phyloP scores from a whole-genome alignment of 37 sponge, comb jelly and placozoan species.

The Tethya wilhelma region DNA sequence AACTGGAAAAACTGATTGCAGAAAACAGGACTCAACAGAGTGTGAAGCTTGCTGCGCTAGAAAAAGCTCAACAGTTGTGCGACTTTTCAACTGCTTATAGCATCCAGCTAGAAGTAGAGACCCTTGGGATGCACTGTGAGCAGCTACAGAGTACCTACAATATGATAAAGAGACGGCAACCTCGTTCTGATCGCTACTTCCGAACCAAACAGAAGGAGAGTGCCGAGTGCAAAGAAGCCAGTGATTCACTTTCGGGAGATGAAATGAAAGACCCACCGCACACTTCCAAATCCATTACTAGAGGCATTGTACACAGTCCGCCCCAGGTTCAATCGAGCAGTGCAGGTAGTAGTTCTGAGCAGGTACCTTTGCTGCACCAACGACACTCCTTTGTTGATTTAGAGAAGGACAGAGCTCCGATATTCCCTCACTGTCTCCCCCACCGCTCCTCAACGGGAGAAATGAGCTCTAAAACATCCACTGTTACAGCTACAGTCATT shows the following conservation, averaged over 20 bases:
- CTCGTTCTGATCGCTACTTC: conserved; percentile 72
- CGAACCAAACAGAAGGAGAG: conserved; percentile 32
- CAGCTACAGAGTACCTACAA: conserved; percentile 41
- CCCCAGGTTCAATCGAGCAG: too few relatives aligned
- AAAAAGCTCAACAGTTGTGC: conserved; percentile 41
- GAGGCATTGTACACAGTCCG: too few relatives aligned
- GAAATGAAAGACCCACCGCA: too few relatives aligned
- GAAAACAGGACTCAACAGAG: conserved; percentile 57
- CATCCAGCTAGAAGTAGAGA: conserved; percentile 62
- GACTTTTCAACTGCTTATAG: conserved; percentile 54
- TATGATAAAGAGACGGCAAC: conserved; percentile 44
- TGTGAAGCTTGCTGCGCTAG: conserved; percentile 54
- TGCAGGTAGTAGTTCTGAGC: not conserved
- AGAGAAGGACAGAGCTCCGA: too few relatives aligned
- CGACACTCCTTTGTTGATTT: too few relatives aligned
- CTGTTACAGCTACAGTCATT: conserved; percentile 16
- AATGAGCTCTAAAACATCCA: not conserved
- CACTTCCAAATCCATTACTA: not conserved
- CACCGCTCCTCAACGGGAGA: not conserved
- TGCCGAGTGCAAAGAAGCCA: not conserved
- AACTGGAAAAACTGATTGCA: conserved; percentile 53
- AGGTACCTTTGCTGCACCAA: not conserved
- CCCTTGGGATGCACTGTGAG: conserved; percentile 45
- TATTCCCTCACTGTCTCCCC: too few relatives aligned
- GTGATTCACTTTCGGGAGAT: not conserved